Conservation (phyloP, 2,797 vertebrate genomes). For the Hippocampus kuda region DNA sequence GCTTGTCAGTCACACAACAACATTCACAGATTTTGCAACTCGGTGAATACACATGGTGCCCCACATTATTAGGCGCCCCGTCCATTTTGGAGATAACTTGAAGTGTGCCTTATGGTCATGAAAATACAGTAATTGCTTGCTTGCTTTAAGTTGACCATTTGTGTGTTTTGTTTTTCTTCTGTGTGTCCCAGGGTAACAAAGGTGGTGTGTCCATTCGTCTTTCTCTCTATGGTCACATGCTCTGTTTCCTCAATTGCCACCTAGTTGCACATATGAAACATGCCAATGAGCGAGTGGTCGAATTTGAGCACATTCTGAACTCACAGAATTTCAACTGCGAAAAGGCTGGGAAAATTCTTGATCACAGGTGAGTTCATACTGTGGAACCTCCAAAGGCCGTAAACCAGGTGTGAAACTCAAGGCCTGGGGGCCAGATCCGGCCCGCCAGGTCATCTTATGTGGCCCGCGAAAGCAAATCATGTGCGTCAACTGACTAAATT, state of each 20-base stretch:
- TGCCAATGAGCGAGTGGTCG: constrained; percentile 76
- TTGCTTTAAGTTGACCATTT: background rate
- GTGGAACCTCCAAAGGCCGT: background rate
- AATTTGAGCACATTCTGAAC: constrained; percentile 85
- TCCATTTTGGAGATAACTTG: too few species aligned
- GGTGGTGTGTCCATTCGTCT: constrained; percentile 79
- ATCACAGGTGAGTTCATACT: constrained; percentile 77
- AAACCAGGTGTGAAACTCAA: too few species aligned
- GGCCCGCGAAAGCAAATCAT: too few species aligned
- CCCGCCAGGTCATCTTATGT: too few species aligned
- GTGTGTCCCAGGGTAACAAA: constrained; percentile 83
- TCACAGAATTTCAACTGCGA: constrained; percentile 71
- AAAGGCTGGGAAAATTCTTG: constrained; percentile 62
- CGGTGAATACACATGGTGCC: too few species aligned
- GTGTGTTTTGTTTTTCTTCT: background rate
- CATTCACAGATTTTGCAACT: too few species aligned
- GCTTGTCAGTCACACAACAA: too few species aligned
- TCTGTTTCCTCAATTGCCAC: constrained; percentile 96
- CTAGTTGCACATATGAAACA: constrained; percentile 84
- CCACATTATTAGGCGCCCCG: too few species aligned
- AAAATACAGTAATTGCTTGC: background rate
- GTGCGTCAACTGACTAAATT: too few species aligned
- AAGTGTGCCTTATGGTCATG: too few species aligned
- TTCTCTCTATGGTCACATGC: constrained; percentile 79
- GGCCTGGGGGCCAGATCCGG: too few species aligned